A percentile compares a stretch with the other conserved stretches of the same genome.
Conservation (phyloP, 2,797 vertebrate species). For the Megaceryle alcyon region DNA sequence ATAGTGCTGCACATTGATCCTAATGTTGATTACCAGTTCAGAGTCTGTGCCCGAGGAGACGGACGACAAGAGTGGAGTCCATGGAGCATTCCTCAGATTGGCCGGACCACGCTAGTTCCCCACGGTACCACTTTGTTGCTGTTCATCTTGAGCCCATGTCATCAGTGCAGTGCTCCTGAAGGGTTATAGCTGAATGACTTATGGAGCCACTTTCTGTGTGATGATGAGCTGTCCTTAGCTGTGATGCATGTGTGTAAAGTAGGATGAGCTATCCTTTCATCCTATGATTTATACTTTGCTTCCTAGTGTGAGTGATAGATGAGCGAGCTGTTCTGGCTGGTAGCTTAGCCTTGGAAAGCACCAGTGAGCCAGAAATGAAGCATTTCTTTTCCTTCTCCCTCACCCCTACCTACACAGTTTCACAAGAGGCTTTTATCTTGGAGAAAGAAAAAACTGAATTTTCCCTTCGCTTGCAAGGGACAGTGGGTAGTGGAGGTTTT, state of each 20-base stretch:
- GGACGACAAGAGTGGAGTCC: conserved; percentile 96
- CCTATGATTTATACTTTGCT: background rate
- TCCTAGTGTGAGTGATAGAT: background rate
- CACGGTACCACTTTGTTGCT: conserved; percentile 80
- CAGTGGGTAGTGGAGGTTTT: background rate
- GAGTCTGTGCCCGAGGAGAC: conserved; percentile 92
- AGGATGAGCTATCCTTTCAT: background rate
- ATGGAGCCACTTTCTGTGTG: background rate
- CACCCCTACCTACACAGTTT: background rate
- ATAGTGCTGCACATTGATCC: conserved; percentile 92
- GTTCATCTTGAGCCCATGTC: background rate
- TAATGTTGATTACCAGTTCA: conserved; percentile 89
- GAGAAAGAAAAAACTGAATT: background rate
- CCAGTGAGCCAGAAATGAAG: background rate
- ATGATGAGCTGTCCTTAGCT: background rate
- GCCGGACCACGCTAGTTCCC: conserved; percentile 87
- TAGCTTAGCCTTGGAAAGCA: background rate
- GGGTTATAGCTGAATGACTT: background rate
- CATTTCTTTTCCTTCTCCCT: background rate
- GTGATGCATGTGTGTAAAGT: fast-evolving
- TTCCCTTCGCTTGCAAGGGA: background rate
- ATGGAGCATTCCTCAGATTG: conserved; percentile 91
- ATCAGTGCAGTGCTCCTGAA: background rate
- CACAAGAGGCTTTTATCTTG: background rate
- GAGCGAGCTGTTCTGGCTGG: background rate